A percentile compares a stretch with the other conserved stretches of the same genome.
These are phyloP conservation scores for Malacosoma neustria DNA, from an alignment of 2,888 invertebrate genomes.

Conservation along the genomic window DNA sequence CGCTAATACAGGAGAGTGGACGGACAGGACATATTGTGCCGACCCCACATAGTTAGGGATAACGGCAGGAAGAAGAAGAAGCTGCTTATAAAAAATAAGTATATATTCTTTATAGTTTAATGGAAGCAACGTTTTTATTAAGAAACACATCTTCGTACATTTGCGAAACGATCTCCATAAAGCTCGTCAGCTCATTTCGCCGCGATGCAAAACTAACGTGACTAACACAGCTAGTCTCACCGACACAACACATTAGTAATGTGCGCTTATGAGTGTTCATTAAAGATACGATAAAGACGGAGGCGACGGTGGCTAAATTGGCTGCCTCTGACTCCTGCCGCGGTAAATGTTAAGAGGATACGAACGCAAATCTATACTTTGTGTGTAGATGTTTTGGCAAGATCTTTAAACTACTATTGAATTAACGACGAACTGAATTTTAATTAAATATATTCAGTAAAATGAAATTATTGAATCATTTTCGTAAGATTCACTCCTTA, in stretches of 20 bases:
- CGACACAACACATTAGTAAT: conserved; percentile 57
- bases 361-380: background rate
- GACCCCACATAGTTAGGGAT: too few species aligned
- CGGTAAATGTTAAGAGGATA: conserved; percentile 13
- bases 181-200: conserved; percentile 40
- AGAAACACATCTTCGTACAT: background rate
- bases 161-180: conserved; percentile 50
- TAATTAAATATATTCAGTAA: too few species aligned
- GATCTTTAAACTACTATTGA: too few species aligned
- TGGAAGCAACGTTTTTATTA: too few species aligned
- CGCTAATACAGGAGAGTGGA: too few species aligned
- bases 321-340: conserved; percentile 36
- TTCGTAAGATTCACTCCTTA: too few species aligned
- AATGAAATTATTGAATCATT: too few species aligned
- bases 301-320: conserved; percentile 48
- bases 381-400: background rate
- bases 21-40: too few species aligned
- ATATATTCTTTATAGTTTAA: too few species aligned
- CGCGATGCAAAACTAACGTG: conserved; percentile 18
- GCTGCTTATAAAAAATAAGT: too few species aligned
- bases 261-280: conserved; percentile 70
- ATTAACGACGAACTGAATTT: too few species aligned
- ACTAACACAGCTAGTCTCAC: conserved; percentile 17
- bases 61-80: too few species aligned
- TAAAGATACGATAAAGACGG: conserved; percentile 73